Conservation (phyloP, 2,888 invertebrate genomes). For the Volucella bombylans region DNA sequence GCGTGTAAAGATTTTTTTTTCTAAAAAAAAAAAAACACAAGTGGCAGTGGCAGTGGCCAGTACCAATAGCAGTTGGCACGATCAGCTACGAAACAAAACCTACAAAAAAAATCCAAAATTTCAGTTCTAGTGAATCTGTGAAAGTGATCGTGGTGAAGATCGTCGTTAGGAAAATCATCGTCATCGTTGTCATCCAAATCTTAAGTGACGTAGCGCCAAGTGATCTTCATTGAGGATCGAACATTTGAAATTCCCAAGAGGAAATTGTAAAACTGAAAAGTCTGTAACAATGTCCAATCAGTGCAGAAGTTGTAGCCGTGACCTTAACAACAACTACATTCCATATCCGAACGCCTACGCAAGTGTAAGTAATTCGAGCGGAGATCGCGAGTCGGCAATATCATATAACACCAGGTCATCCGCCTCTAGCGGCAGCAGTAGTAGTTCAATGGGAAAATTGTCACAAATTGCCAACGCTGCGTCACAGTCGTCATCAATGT, state of each 20-base stretch:
- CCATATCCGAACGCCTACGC: slow-evolving; percentile 82
- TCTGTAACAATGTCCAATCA: slow-evolving; percentile 81
- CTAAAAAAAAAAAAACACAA: slow-evolving; percentile 25
- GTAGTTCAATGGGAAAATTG: slow-evolving; percentile 69
- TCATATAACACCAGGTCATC: slow-evolving; percentile 75
- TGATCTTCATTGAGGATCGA: slow-evolving; percentile 6
- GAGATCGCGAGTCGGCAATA: slow-evolving; percentile 78
- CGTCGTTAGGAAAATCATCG: background rate
- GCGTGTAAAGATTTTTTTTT: slow-evolving; percentile 63
- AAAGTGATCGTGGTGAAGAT: slow-evolving; percentile 78
- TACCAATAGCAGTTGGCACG: too few species aligned
- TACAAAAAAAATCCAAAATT: slow-evolving; percentile 78
- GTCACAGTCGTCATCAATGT: slow-evolving; percentile 71
- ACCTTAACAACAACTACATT: slow-evolving; percentile 83
- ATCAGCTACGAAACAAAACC: slow-evolving; percentile 76
- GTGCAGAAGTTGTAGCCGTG: slow-evolving; percentile 82
- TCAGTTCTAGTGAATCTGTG: slow-evolving; percentile 82
- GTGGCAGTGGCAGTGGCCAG: slow-evolving; percentile 41
- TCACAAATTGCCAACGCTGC: slow-evolving; percentile 64
- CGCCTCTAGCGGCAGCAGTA: slow-evolving; percentile 33
- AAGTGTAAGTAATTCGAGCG: slow-evolving; percentile 79
- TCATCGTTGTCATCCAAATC: slow-evolving; percentile 16
- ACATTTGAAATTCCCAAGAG: background rate
- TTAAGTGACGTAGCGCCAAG: background rate
- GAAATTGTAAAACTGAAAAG: background rate